Percentiles rank a stretch among this genome's conserved stretches.
Evolutionary conservation across 2,888 invertebrate species (phyloP).

Genomic region (Amiota communis): DNA sequence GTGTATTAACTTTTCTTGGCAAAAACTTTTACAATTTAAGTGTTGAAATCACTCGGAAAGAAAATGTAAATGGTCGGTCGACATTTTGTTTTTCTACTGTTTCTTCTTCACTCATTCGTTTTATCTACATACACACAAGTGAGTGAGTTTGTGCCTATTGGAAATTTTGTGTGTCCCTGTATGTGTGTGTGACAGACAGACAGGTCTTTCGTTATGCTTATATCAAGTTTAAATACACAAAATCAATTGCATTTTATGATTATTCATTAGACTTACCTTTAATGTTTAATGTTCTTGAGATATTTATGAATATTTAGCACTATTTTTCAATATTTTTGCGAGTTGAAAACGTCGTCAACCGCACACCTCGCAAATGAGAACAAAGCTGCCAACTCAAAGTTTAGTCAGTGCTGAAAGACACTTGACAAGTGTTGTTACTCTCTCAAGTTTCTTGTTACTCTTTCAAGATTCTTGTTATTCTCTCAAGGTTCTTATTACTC

Average conservation of each 20-base stretch:
- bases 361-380: no score
- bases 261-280: slow-evolving; percentile 50
- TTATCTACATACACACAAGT: slow-evolving; percentile 39
- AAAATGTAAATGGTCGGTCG: slow-evolving; percentile 63
- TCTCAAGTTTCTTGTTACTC: no score
- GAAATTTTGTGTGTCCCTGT: slow-evolving; percentile 28
- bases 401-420: no score
- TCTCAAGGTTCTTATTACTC: no score
- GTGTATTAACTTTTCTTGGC: slow-evolving; percentile 4
- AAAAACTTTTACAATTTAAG: slow-evolving; percentile 35
- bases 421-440: no score
- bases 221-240: slow-evolving; percentile 20
- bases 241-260: slow-evolving; percentile 8
- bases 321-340: no score
- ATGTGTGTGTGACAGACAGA: slow-evolving; percentile 49
- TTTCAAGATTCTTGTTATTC: no score
- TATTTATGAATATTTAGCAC: no score
- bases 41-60: neutral
- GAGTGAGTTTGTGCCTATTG: neutral
- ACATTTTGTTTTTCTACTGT: slow-evolving; percentile 65
- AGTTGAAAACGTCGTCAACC: no score
- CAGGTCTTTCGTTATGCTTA: slow-evolving; percentile 9
- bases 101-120: slow-evolving; percentile 51
- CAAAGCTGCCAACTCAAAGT: no score
- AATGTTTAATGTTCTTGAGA: neutral